A percentile compares a stretch with the other conserved stretches of the same genome.
These are phyloP conservation scores for Xiphydria camelus DNA, from an alignment of 2,888 invertebrate species.

Conservation along the genomic window DNA sequence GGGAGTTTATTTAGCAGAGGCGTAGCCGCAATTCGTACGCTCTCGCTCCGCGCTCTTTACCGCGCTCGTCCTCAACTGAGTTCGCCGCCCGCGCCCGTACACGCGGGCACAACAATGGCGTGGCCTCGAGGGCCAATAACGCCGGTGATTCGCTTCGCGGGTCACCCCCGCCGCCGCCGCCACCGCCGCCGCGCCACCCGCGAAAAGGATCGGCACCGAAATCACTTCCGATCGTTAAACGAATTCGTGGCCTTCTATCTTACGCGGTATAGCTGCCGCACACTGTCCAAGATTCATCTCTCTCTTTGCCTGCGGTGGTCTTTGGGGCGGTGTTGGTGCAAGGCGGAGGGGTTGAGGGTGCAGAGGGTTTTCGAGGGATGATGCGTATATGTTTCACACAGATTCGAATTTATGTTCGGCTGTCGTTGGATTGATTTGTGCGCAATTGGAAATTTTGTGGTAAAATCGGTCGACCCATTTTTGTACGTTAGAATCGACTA, in stretches of 20 bases:
- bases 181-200: constrained; percentile 7
- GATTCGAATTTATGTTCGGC: too few relatives aligned
- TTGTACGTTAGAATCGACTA: too few relatives aligned
- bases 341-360: too few relatives aligned
- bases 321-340: too few relatives aligned
- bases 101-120: constrained; percentile 49
- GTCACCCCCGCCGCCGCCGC: constrained; percentile 13
- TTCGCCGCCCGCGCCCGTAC: constrained; percentile 44
- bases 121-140: constrained; percentile 55
- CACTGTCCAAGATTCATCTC: too few relatives aligned
- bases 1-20: constrained; percentile 55
- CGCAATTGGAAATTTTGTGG: too few relatives aligned
- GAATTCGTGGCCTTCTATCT: not conserved
- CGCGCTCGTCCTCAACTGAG: constrained; percentile 46
- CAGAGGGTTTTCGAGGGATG: too few relatives aligned
- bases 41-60: constrained; percentile 34
- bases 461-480: too few relatives aligned
- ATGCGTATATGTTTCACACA: too few relatives aligned
- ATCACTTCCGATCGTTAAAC: constrained; percentile 1
- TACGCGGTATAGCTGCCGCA: too few relatives aligned
- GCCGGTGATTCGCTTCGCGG: constrained; percentile 28
- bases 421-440: too few relatives aligned
- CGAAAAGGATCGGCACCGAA: not conserved
- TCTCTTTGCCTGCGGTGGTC: too few relatives aligned
- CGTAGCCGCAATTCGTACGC: constrained; percentile 41